Evolutionary conservation across 2,113 vertebrate genomes (phyloP).

Genomic region (Cavia porcellus): DNA sequence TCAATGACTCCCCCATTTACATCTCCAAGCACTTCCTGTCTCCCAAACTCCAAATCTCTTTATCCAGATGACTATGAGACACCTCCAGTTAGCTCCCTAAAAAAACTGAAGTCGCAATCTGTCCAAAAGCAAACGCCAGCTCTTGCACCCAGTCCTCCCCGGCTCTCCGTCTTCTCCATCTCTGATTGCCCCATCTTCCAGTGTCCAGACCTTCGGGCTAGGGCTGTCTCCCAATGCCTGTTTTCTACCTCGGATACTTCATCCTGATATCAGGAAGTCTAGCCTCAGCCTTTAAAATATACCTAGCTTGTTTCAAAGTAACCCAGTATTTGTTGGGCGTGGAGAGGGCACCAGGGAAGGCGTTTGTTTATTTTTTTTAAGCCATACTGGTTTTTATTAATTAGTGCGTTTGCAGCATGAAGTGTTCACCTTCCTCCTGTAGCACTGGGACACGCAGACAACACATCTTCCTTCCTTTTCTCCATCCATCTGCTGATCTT

Average conservation of each 20-base stretch:
- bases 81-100: background rate
- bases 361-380: background rate
- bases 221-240: background rate
- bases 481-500: background rate
- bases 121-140: background rate
- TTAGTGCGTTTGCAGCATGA: background rate
- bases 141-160: background rate
- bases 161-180: background rate
- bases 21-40: background rate
- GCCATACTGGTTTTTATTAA: background rate
- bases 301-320: background rate
- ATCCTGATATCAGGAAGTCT: background rate
- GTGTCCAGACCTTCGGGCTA: no score
- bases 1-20: background rate
- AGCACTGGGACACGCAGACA: background rate
- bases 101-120: background rate
- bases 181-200: background rate
- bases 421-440: background rate
- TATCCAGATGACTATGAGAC: background rate
- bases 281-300: constrained; percentile 8
- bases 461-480: background rate
- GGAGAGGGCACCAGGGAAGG: background rate
- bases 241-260: background rate
- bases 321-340: background rate
- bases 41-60: background rate